phyloP scores from a whole-genome alignment of 35 echinoderm and acorn worm species.

The Anneissia japonica region DNA sequence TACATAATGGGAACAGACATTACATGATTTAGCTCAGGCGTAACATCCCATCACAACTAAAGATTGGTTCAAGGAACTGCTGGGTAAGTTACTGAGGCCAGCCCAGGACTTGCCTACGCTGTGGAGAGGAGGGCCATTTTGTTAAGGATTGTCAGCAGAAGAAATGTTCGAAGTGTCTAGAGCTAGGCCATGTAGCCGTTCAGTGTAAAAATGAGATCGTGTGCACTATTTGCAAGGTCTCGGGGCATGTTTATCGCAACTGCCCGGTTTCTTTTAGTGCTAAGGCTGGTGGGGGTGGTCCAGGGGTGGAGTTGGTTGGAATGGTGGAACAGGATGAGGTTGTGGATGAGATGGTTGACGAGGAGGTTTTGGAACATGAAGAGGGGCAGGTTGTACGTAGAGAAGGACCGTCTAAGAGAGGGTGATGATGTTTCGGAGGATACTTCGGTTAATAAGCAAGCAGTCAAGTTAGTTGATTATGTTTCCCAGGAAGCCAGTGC shows the following conservation, averaged over 20 bases:
- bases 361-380: too few species aligned
- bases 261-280: constrained; percentile 9
- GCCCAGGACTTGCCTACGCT: constrained; percentile 16
- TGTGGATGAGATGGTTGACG: background rate
- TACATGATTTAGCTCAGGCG: constrained; percentile 8
- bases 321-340: background rate
- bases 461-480: too few species aligned
- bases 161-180: background rate
- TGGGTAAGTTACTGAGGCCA: constrained; percentile 26
- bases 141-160: background rate
- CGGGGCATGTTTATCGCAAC: background rate
- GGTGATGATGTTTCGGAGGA: too few species aligned
- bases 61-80: background rate
- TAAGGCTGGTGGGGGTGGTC: background rate
- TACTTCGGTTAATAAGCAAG: too few species aligned
- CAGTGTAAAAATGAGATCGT: background rate
- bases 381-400: too few species aligned
- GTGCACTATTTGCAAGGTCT: background rate
- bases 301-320: background rate
- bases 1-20: constrained; percentile 37
- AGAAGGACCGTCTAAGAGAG: too few species aligned
- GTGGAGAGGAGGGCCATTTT: background rate
- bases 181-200: background rate
- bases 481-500: too few species aligned
- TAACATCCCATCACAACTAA: background rate